Conservation (phyloP, 2,888 invertebrate genomes). For the Morpho achilles region DNA sequence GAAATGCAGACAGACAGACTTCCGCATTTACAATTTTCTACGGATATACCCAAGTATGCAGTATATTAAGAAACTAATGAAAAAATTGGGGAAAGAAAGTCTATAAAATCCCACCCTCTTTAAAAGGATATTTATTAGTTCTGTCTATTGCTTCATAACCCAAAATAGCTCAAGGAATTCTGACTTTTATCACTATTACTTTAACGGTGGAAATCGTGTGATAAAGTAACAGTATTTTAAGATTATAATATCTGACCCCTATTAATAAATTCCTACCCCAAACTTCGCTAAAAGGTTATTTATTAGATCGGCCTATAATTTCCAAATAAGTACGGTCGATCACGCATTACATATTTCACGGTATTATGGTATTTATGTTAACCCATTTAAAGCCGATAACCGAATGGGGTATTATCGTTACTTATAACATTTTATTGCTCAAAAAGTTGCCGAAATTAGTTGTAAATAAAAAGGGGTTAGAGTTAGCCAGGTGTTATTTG, state of each 20-base stretch:
- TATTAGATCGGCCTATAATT: constrained; percentile 14
- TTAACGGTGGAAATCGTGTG: no score
- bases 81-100: no score
- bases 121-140: not conserved
- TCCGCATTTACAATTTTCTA: no score
- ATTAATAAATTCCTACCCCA: constrained; percentile 3
- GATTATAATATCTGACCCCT: not conserved
- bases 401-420: not conserved
- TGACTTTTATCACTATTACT: no score
- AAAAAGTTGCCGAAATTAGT: constrained; percentile 7
- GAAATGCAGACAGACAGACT: no score
- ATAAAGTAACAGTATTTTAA: no score
- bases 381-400: constrained; percentile 1
- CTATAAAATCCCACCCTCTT: not conserved
- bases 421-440: constrained; percentile 10
- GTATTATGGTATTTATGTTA: constrained; percentile 6
- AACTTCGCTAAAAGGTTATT: constrained; percentile 19
- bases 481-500: not conserved
- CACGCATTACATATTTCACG: constrained; percentile 13
- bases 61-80: no score
- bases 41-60: no score
- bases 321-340: constrained; percentile 12
- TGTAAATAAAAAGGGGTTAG: constrained; percentile 11
- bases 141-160: no score
- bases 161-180: no score